Percentiles rank a stretch among this genome's conserved stretches.
These are phyloP conservation scores for Andrena minutula DNA, from an alignment of 2,888 invertebrate species.

Conservation along the genomic window DNA sequence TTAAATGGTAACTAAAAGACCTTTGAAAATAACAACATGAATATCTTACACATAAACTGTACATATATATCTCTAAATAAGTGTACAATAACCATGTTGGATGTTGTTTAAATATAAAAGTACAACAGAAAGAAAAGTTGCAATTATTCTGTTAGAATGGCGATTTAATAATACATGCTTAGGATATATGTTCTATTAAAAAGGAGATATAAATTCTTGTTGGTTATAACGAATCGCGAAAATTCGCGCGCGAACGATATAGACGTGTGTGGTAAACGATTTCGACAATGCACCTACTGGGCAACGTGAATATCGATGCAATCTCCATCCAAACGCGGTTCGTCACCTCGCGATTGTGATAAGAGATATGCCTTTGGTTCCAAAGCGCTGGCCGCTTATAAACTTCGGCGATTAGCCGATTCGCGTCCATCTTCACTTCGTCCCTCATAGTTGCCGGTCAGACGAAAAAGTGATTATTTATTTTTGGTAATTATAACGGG, in stretches of 20 bases:
- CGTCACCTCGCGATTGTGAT: conserved; percentile 84
- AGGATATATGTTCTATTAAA: not conserved
- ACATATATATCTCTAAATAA: not conserved
- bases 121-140: not conserved
- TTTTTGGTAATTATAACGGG: conserved; percentile 17
- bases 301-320: conserved; percentile 80
- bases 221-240: conserved; percentile 19
- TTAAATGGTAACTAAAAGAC: not conserved
- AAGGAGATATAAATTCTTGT: not conserved
- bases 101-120: not conserved
- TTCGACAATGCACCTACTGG: conserved; percentile 77
- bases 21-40: not conserved
- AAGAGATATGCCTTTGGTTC: conserved; percentile 83
- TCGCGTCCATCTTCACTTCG: conserved; percentile 83
- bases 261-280: conserved; percentile 44
- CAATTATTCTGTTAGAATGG: conserved; percentile 8
- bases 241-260: conserved; percentile 42
- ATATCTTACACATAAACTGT: not conserved
- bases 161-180: not conserved
- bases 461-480: not conserved
- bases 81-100: not conserved
- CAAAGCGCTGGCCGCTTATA: conserved; percentile 83
- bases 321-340: conserved; percentile 84
- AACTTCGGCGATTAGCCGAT: conserved; percentile 83
- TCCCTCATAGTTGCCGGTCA: conserved; percentile 72